These are phyloP conservation scores for Aphodius granarius DNA, from an alignment of 2,888 invertebrate species.

Conservation along the genomic window DNA sequence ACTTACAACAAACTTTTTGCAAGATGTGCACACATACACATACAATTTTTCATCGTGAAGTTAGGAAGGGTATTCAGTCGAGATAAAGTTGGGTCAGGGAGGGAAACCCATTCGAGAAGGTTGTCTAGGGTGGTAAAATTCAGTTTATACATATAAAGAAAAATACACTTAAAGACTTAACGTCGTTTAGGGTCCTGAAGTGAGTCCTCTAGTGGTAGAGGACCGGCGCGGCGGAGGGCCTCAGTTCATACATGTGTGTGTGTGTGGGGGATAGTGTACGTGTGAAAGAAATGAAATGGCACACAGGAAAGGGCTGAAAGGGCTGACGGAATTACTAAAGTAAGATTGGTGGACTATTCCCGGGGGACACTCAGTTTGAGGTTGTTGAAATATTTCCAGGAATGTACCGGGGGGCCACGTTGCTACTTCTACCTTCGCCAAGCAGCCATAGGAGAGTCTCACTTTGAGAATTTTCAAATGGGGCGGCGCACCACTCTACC, in stretches of 20 bases:
- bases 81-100: neutral
- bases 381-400: conserved; percentile 27
- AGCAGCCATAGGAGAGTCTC: neutral
- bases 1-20: neutral
- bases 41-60: neutral
- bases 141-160: conserved; percentile 22
- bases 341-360: conserved; percentile 39
- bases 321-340: conserved; percentile 40
- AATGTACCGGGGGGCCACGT: conserved; percentile 13
- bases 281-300: conserved; percentile 36
- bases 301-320: conserved; percentile 35
- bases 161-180: conserved; percentile 27
- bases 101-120: neutral
- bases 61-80: neutral
- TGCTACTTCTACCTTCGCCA: neutral
- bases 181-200: conserved; percentile 7
- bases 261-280: conserved; percentile 24
- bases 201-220: neutral
- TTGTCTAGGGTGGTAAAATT: conserved; percentile 15
- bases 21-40: neutral
- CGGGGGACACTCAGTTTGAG: conserved; percentile 32
- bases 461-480: conserved; percentile 25
- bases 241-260: neutral
- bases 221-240: neutral
- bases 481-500: conserved; percentile 2